Base-by-base conservation (phyloP, 2,888 invertebrate genomes). In the Amblyjoppa fuscipennis region DNA sequence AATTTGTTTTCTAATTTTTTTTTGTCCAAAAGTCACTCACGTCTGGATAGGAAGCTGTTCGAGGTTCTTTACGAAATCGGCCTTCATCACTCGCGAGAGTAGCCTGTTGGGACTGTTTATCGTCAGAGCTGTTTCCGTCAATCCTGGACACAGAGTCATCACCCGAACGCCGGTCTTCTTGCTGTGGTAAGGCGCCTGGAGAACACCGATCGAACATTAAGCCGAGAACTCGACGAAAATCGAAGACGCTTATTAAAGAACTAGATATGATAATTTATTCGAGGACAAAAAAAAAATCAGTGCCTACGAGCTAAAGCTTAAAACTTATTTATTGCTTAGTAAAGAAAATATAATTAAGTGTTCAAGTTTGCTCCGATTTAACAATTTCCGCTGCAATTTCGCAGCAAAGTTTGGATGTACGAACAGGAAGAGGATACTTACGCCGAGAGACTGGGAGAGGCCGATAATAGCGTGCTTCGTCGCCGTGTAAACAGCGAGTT, bases 111-210 rank as follows among this genome's bases (percentile, higher is more conserved):
- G 92, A 49, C 93, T 92, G 82, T 93, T 90, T 64, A 91, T 90
- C 9, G 93, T 91, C 11, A 94, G 87, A 0, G 92, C 92, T 0
- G 94, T 94, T 73, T 93, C 93, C 2, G 94, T 94, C 34, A 93
- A 87, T 3, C 94, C 94, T 0, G 94, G 94, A 81, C 94, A 94
- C 28, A 94, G 84, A 0, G 94, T 92, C 80, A 94, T 87, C 7
- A 94, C 92, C 41, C 92, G 92, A 25, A 94, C 91, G 61, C 94
- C 93, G 5, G 93, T 93, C 74, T 91, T 91, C 64, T 94, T 91
- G 71, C 91, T 91, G 68, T 93, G 91, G 73, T 90, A 89, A 51
- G 91, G 86, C 7, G 92, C 89, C 90, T 94, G 90, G 41, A 90
- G 89, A 41, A 64, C 51, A 34, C 59, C 13, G 74, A 84, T 79